Percentiles rank a stretch among this genome's conserved stretches.
Conservation (phyloP, 2,113 vertebrate species). For the Ctenomys sociabilis region DNA sequence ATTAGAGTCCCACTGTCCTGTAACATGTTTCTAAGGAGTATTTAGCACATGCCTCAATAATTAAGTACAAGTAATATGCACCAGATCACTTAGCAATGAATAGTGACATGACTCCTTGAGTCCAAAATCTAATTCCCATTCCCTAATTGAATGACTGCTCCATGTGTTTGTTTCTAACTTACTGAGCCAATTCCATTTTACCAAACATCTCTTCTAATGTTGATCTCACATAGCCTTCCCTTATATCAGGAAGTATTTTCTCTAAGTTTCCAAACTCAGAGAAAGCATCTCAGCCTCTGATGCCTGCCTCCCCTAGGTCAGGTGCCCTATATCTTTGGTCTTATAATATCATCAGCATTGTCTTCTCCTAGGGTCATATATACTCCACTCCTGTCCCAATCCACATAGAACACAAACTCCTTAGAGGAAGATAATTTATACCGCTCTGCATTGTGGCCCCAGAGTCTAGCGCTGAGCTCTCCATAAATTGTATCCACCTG, state of each 20-base stretch:
- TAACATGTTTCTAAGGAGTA: not conserved
- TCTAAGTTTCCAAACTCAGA: not conserved
- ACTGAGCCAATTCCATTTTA: not conserved
- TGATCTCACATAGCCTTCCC: not conserved
- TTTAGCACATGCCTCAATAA: not conserved
- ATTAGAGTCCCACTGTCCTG: not conserved
- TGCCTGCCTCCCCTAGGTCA: rapidly evolving
- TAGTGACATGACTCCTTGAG: not conserved
- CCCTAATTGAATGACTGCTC: not conserved
- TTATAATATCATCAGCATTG: rapidly evolving
- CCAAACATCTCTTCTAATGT: not conserved
- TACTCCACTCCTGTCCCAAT: not conserved
- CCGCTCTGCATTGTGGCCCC: not conserved
- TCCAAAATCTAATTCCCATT: not conserved
- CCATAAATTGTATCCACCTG: not conserved
- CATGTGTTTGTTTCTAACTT: not conserved
- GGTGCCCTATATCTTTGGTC: not conserved
- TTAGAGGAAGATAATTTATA: not conserved
- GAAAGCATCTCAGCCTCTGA: not conserved
- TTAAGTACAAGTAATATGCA: not conserved
- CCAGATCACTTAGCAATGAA: not conserved
- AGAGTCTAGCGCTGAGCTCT: not conserved
- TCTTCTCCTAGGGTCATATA: rapidly evolving
- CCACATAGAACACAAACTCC: not conserved
- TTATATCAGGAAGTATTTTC: not conserved